These are phyloP conservation scores for Myodes glareolus DNA, from an alignment of 2,113 vertebrate species.

Conservation along the genomic window DNA sequence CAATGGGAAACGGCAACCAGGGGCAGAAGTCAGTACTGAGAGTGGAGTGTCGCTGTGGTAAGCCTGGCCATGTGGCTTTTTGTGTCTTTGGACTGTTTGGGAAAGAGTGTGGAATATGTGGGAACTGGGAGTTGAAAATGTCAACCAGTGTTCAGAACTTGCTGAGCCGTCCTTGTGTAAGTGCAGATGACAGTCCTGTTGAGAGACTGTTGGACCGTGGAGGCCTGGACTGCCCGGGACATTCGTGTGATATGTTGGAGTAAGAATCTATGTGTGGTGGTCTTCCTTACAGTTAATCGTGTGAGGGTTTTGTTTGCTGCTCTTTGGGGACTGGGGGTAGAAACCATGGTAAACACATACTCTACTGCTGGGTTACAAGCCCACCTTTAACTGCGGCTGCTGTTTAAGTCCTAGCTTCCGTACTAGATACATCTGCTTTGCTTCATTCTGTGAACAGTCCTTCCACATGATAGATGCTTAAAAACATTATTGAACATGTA, in stretches of 20 bases:
- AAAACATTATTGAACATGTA: background rate
- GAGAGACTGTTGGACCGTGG: background rate
- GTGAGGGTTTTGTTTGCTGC: background rate
- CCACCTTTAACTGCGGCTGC: background rate
- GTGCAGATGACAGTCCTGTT: background rate
- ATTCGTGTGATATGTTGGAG: background rate
- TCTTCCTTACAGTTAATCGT: background rate
- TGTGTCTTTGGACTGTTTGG: background rate
- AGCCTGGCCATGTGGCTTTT: background rate
- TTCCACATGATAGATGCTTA: background rate
- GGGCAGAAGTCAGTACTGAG: background rate
- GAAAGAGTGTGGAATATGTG: background rate
- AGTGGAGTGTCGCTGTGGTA: background rate
- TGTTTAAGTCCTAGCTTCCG: conserved; percentile 18
- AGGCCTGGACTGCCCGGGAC: background rate
- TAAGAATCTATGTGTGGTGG: background rate
- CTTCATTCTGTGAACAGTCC: background rate
- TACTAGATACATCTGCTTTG: background rate
- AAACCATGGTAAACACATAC: background rate
- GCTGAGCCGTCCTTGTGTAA: background rate
- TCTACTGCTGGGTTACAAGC: background rate
- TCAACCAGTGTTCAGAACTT: background rate
- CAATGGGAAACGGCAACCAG: background rate
- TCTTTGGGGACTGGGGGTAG: background rate
- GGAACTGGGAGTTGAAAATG: background rate